These are phyloP conservation scores for Clarias gariepinus DNA, from an alignment of 2,113 vertebrate genomes.

Conservation along the genomic window DNA sequence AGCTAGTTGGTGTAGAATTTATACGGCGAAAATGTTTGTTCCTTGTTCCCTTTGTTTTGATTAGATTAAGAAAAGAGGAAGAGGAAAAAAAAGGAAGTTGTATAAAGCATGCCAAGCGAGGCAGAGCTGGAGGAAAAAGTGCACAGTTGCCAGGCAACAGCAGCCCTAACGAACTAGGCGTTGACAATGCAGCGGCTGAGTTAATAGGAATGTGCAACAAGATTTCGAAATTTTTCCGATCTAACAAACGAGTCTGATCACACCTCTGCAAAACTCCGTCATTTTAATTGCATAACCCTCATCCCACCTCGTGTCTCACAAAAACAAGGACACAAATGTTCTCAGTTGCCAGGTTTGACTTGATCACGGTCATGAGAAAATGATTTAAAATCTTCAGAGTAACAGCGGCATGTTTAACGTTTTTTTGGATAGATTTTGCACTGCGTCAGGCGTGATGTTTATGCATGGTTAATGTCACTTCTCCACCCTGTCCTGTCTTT, in stretches of 20 bases:
- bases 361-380: not conserved
- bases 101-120: conserved; percentile 47
- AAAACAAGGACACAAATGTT: not conserved
- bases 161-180: conserved; percentile 65
- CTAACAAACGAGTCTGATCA: conserved; percentile 31
- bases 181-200: conserved; percentile 61
- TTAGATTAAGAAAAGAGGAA: conserved; percentile 50
- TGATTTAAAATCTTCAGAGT: not conserved
- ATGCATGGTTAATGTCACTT: conserved; percentile 10
- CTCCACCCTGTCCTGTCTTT: conserved; percentile 45
- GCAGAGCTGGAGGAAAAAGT: conserved; percentile 52
- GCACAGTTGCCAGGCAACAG: conserved; percentile 74
- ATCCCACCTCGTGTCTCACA: not conserved
- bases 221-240: conserved; percentile 32
- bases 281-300: not conserved
- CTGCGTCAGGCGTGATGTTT: conserved; percentile 31
- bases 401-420: not conserved
- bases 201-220: conserved; percentile 71
- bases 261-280: no score
- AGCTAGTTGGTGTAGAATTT: not conserved
- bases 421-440: conserved; percentile 1
- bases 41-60: conserved; percentile 58
- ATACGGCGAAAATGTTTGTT: conserved; percentile 56
- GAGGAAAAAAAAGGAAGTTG: conserved; percentile 44
- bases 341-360: not conserved